Evolutionary conservation across 2,888 invertebrate genomes (phyloP), one percentile per base, ranked within the genome.

Genomic region (Synanthedon formicaeformis): DNA sequence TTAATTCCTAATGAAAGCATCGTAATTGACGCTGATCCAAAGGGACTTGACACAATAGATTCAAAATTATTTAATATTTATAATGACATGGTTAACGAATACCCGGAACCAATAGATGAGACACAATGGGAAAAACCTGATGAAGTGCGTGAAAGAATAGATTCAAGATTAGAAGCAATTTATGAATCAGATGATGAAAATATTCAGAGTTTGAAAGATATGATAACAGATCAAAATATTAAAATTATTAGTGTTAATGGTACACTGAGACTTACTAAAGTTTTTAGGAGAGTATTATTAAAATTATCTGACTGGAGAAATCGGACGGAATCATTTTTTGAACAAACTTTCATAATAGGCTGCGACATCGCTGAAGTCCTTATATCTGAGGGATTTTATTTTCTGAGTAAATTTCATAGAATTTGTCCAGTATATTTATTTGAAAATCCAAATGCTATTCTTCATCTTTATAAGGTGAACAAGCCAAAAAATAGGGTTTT

Each of bases 381-480:
- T 49, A 63, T 92, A 41, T 66, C 76, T 2, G 77, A 77, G 56
- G 92, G 92, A 4, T 90, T 90, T 68, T 91, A 78, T 66, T 89
- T 92, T 57, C 67, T 90, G 16, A 92, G 92, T 66, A 88, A 89
- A 60, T 92, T 92, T 69, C 88, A 90, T 18, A 84, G 89, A 53
- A 85, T 89, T 63, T 92, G 92, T 67, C 93, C 93, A 0, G 92
- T 93, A 0, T 89, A 90, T 62, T 75, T 90, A 51, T 82, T 69
- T 63, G 82, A 89, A 61, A 78, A 88, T 56, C 73, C 81, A 45
- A 69, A 81, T 53, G 75, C 87, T 1, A 67, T 90, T 54, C 81
- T 64, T 16, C 80, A 89, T 65, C 81, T 88, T 63, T 91, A 83
- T 65, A 73, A 81, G 53, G 74, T 87, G 10, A 66, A 71, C 52